Evolutionary conservation across 2,113 vertebrate species (phyloP), one percentile per base, ranked within the genome.

Genomic region (Hyla sarda): DNA sequence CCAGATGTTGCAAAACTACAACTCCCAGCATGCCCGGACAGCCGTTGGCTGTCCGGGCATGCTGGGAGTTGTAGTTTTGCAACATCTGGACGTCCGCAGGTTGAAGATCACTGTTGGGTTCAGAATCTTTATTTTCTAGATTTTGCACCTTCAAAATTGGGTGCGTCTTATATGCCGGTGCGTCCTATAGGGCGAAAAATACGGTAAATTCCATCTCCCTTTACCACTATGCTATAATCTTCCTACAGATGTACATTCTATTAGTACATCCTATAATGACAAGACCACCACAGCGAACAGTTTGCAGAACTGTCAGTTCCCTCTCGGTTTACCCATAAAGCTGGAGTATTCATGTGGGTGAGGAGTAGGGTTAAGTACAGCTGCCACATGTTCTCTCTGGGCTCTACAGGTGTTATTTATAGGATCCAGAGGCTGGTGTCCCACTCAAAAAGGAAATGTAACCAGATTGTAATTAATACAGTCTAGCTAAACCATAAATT

Each of bases 371-470:
- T 78, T 25, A 85, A 34, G 60, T 37, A 34, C 16, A 37, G 50
- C 32, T 79, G 74, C 83, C 67, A 13, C 58, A 54, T 45, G 25
- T 78, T 5, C 74, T 56, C 41, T 32, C 45, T 45, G 25, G 69
- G 17, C 74, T 71, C 41, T n/a, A 47, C 30, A 41, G 28, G 6
- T 10, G 62, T 25, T 79, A 85, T 85, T 79, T 71, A 79, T 85
- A 85, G 60, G 47, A 19, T 21, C 13, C 21, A n/a, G 32, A 28
- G 37, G 23, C 62, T 71, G 60, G 13, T 84, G 56, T 62, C 23
- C 32, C 83, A 69, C 34, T 76, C 62, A 28, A 62, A 75, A 47
- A 47, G 48, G 34, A 83, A 75, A 58, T 45, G 45, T 47, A 32
- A 32, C 25, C 10, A 28, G 37, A 76, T 65, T 84, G 28, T 45